Base-by-base conservation (phyloP, 2,797 vertebrate genomes). In the Danio tinwini region DNA sequence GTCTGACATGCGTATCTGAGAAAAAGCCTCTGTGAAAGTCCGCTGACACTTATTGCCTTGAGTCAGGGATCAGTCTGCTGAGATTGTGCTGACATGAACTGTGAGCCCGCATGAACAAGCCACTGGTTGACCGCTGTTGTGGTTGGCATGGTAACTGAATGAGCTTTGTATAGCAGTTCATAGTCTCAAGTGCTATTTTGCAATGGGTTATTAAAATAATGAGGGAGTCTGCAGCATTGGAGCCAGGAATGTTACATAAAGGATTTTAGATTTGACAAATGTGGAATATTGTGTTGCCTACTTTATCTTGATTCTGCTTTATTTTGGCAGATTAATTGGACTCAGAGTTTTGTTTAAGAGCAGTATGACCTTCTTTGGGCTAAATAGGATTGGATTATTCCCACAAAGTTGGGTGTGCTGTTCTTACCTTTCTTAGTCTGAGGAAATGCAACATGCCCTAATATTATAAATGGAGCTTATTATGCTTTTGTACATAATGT, bases 131-230 rank as follows among this genome's bases (percentile, higher is more conserved):
- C 83, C 90, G 80, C 62, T 83, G 81, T 78, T 56, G 61, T n/a
- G 10, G 77, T 89, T 90, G 86, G 88, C 81, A 87, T 89, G 64
- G 89, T 67, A 89, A 90, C 89, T 7, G 47, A 7, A 63, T 42
- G 55, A 19, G 47, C 37, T 78, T 67, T 52, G 42, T 42, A 49
- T 56, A 44, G 21, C 14, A 63, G 49, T 67, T 73, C 17, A 44
- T 73, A 78, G 63, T 71, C 85, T 69, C 81, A 17, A 11, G 11
- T 40, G 53, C 29, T 58, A 19, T 67, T 47, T 58, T 45, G 63
- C 67, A 47, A 58, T 39, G 0, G 42, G 42, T 74, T 74, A 47
- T 76, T 47, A 2, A 58, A 67, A 53, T 37, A 6, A 47, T 55
- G 52, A 76, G 63, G 52, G 45, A 17, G 6, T 76, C 19, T n/a